phyloP scores from a whole-genome alignment of 2,113 vertebrate species.

The Phyllopteryx taeniolatus region DNA sequence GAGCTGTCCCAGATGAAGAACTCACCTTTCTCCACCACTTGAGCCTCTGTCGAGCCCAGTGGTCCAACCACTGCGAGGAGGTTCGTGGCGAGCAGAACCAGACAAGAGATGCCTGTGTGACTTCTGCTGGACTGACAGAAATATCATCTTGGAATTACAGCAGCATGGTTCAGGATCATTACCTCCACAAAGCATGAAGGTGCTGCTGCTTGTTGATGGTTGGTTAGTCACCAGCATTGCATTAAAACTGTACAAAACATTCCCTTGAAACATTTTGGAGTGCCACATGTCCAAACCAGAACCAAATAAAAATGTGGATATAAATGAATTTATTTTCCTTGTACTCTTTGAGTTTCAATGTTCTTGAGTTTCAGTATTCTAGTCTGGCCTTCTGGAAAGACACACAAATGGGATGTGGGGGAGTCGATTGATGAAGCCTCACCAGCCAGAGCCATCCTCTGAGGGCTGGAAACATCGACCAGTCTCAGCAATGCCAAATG shows the following conservation, averaged over 20 bases:
- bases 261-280: too few species aligned
- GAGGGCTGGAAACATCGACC: constrained; percentile 82
- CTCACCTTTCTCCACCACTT: constrained; percentile 96
- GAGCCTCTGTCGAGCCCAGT: constrained; percentile 89
- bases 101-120: constrained; percentile 80
- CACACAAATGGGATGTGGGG: neutral
- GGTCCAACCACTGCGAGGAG: constrained; percentile 93
- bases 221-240: too few species aligned
- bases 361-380: too few species aligned
- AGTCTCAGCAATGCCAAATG: constrained; percentile 86
- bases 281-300: too few species aligned
- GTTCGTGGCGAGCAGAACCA: constrained; percentile 92
- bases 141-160: neutral
- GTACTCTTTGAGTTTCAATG: too few species aligned
- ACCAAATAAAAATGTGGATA: too few species aligned
- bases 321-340: too few species aligned
- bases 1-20: neutral
- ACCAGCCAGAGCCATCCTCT: constrained; percentile 58
- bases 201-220: too few species aligned
- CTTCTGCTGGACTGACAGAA: constrained; percentile 79
- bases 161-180: neutral
- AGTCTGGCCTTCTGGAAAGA: neutral
- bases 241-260: too few species aligned
- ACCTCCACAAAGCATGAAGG: neutral
- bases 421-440: constrained; percentile 36